These are phyloP conservation scores for Spialia ferax DNA, from an alignment of 2,888 invertebrate genomes.

Conservation along the genomic window DNA sequence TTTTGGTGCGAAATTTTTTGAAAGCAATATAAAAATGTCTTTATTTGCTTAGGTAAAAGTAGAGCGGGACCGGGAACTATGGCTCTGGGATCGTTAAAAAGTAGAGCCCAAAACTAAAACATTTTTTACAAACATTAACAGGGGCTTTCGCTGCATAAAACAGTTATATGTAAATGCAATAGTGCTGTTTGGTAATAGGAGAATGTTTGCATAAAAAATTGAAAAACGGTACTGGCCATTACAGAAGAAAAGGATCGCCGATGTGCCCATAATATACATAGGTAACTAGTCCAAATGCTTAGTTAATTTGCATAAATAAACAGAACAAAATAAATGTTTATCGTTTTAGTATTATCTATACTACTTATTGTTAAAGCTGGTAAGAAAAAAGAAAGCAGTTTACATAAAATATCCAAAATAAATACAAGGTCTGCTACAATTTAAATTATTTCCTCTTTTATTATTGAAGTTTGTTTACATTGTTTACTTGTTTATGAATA, in stretches of 20 bases:
- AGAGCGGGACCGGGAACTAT: constrained; percentile 49
- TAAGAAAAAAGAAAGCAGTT: background rate
- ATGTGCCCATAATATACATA: constrained; percentile 28
- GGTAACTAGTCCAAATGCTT: constrained; percentile 15
- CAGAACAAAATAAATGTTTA: background rate
- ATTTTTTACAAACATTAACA: constrained; percentile 50
- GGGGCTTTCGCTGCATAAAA: constrained; percentile 59
- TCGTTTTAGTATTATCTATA: constrained; percentile 10
- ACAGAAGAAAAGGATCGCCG: constrained; percentile 35
- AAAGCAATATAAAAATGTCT: constrained; percentile 65
- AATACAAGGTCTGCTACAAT: no score
- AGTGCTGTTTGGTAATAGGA: constrained; percentile 43
- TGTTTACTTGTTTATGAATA: no score
- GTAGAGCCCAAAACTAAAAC: constrained; percentile 73
- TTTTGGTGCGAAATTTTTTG: constrained; percentile 50
- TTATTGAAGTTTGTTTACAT: no score
- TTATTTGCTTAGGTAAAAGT: constrained; percentile 71
- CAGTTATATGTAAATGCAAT: constrained; percentile 64
- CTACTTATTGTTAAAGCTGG: constrained; percentile 6
- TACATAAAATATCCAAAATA: no score
- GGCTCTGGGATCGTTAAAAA: constrained; percentile 78
- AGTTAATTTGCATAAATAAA: constrained; percentile 35
- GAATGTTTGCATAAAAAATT: constrained; percentile 58
- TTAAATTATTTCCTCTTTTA: no score
- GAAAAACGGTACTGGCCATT: constrained; percentile 53